A percentile compares a stretch with the other conserved stretches of the same genome.
Evolutionary conservation across 2,113 vertebrate species (phyloP).

Genomic region (Bagarius yarrelli): DNA sequence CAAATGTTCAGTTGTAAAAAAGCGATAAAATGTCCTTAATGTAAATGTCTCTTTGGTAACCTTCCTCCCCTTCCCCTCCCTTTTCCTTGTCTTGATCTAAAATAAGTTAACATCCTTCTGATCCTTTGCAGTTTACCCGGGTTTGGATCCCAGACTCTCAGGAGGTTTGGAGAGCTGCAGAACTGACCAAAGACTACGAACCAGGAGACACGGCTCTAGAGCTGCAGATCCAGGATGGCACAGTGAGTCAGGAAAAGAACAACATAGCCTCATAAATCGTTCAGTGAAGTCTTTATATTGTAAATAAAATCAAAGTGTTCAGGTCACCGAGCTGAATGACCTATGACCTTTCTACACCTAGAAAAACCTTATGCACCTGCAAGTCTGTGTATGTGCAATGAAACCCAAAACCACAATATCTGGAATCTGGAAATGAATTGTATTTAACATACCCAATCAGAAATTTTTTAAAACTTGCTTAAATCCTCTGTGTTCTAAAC

Average conservation of each 20-base stretch:
- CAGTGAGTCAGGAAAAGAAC: constrained; percentile 66
- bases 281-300: background rate
- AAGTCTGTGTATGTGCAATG: background rate
- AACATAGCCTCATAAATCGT: background rate
- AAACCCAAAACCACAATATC: too few species aligned
- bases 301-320: background rate
- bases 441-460: too few species aligned
- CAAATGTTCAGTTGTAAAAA: too few species aligned
- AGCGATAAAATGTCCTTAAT: too few species aligned
- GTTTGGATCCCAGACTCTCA: constrained; percentile 93
- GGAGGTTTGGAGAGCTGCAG: constrained; percentile 92
- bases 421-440: too few species aligned
- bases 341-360: background rate
- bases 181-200: constrained; percentile 84
- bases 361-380: background rate
- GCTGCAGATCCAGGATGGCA: constrained; percentile 88
- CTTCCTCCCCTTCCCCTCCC: background rate
- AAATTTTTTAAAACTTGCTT: too few species aligned
- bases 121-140: constrained; percentile 79
- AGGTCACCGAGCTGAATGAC: background rate
- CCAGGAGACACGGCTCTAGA: constrained; percentile 83
- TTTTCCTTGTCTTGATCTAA: background rate
- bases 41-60: too few species aligned
- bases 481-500: too few species aligned
- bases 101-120: background rate